Base-by-base conservation (phyloP, 2,797 vertebrate genomes). In the Rhinatrema bivittatum region DNA sequence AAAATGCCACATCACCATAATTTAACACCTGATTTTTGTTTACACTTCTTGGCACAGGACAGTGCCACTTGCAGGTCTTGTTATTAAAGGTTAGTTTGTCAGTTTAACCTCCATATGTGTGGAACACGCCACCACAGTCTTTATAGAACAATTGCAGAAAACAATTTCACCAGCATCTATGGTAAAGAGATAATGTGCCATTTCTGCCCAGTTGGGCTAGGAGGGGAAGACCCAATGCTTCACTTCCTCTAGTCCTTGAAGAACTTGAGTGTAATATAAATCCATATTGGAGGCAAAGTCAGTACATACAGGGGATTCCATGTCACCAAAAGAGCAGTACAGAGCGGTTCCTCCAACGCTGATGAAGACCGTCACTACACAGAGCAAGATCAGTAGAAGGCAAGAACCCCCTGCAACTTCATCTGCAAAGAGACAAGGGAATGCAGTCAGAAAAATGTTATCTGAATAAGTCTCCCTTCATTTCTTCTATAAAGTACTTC, bases 321-420 rank as follows among this genome's bases (percentile, higher is more conserved):
- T 72, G 65, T 90, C 87, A 39, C 84, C 91, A 54, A 97, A 73
- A 36, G 86, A 81, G 71, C 94, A 99, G 79, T 94, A 97, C 41
- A 98, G 39, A 1, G 93, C 91, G 4, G 94, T 99, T 43, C 93
- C 91, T 9, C 90, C 91, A 10, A 97, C 60, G 49, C 94, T 98
- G 29, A 97, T 88, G 74, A 95, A 86, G 70, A 97, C 89, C 2
- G 93, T 97, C 18, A 80, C 79, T 68, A 94, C 50, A 56, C 93
- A 98, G 64, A 99, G 76, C 68, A 94, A 55, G 49, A 98, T 53
- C 40, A 99, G 79, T 55, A 97, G 78, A 56, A 98, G 56, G 42
- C 91, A 98, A 64, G 94, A 98, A 26, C 91, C 88, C 39, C 86
- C 84, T 14, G 85, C 74, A 7, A 82, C 83, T 35, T 97, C 94